These are phyloP conservation scores for Pseudobourletiella spinata DNA, from an alignment of 1,140 invertebrate species.

Conservation along the genomic window DNA sequence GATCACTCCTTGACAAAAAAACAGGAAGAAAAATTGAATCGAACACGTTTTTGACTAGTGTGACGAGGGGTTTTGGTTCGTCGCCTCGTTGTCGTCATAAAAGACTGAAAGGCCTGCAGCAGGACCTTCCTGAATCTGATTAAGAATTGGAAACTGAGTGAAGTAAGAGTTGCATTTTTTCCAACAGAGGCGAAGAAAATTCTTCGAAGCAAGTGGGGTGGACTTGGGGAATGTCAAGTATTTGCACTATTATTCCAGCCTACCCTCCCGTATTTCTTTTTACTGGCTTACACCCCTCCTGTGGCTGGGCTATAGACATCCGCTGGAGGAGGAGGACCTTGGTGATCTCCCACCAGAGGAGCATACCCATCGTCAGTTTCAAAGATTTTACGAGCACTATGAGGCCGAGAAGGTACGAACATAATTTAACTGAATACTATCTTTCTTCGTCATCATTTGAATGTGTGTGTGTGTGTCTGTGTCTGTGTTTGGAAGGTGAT, in stretches of 20 bases:
- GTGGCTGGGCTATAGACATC: conserved; percentile 53
- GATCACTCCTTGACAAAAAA: too few species aligned
- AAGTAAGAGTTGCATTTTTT: neutral
- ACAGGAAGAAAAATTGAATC: neutral
- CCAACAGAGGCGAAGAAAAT: neutral
- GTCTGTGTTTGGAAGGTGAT: neutral
- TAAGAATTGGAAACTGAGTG: neutral
- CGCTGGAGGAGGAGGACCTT: conserved; percentile 58
- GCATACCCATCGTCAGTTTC: conserved; percentile 46
- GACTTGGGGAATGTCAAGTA: conserved; percentile 37
- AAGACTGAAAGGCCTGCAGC: neutral
- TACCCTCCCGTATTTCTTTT: conserved; percentile 63
- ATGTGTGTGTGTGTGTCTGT: conserved; percentile 4
- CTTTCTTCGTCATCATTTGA: conserved; percentile 12
- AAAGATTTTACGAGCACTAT: conserved; percentile 48
- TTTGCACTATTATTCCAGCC: conserved; percentile 51
- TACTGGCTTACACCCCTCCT: conserved; percentile 65
- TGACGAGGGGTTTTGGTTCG: neutral
- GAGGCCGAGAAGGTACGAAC: conserved; percentile 43
- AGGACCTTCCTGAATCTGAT: neutral
- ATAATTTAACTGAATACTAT: conserved; percentile 3
- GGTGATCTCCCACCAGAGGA: conserved; percentile 59
- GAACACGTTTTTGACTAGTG: too few species aligned
- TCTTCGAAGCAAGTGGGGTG: neutral
- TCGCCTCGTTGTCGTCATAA: neutral